phyloP scores from a whole-genome alignment of 2,888 invertebrate genomes.

The Rhagonycha fulva region DNA sequence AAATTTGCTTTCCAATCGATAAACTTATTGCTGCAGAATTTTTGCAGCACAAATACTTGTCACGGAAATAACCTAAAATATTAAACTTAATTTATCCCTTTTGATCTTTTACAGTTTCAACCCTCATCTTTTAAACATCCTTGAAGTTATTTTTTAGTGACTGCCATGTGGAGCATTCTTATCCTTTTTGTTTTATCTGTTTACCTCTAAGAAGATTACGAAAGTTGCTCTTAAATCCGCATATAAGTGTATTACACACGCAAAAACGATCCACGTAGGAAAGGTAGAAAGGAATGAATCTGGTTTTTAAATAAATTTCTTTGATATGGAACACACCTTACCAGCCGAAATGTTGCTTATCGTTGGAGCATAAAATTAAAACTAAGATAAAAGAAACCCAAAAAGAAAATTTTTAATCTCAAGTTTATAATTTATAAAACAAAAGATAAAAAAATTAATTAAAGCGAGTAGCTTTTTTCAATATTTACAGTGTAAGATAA shows the following conservation, averaged over 20 bases:
- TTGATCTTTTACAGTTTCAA: neutral
- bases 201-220: neutral
- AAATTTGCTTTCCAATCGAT: neutral
- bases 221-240: neutral
- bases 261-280: neutral
- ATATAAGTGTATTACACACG: neutral
- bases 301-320: neutral
- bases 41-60: neutral
- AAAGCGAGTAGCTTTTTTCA: neutral
- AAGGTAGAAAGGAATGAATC: neutral
- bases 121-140: neutral
- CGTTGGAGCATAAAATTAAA: neutral
- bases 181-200: neutral
- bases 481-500: neutral
- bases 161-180: neutral
- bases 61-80: neutral
- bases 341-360: neutral
- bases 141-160: neutral
- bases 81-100: neutral
- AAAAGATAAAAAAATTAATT: conserved; percentile 1
- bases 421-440: neutral
- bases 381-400: neutral
- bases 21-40: neutral
- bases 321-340: neutral
- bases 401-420: neutral